Evolutionary conservation across 2,797 vertebrate genomes (phyloP), one percentile per base, ranked within the genome.

Genomic region (Simalia tracyae): DNA sequence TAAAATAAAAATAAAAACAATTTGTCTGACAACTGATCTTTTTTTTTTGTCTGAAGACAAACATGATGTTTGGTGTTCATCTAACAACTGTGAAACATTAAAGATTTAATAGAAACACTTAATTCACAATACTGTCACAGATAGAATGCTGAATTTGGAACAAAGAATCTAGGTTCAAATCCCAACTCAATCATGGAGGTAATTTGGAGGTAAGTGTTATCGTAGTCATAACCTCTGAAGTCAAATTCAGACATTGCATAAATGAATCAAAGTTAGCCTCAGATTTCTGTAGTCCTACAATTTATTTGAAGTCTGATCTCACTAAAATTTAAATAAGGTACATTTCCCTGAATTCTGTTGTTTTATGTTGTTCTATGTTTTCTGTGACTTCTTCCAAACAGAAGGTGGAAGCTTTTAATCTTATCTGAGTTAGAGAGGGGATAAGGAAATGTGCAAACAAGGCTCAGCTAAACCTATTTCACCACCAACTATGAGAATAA

Each of bases 1-100:
- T 98, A 93, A 89, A 42, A 63, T 36, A 57, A 63, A 28, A 86
- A 63, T 1, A 56, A 87, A 56, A 68, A 66, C 91, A 12, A 36
- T 22, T 8, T 22, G n/a, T 50, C 5, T 24, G 2, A 68, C 22
- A 22, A 57, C 4, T 56, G 59, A 5, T 36, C 1, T 36, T 60
- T 86, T 86, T 24, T 42, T 46, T 46, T 81, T 31, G 85, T 60
- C 57, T 26, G 28, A 92, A 72, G 46, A 88, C 36, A 60, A 76
- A 6, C 14, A 59, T 1, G 2, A 2, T 11, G 2, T 68, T 86
- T 6, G 17, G 24, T 50, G 14, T 50, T 59, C 26, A 76, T 76
- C 5, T 46, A 76, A 87, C 26, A 61, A 12, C 50, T 50, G 28
- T n/a, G 59, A 84, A 90, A 19, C 42, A 31, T 28, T 54, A 50